Base-by-base conservation (phyloP, 2,888 invertebrate genomes). In the Liposcelis brunnea region DNA sequence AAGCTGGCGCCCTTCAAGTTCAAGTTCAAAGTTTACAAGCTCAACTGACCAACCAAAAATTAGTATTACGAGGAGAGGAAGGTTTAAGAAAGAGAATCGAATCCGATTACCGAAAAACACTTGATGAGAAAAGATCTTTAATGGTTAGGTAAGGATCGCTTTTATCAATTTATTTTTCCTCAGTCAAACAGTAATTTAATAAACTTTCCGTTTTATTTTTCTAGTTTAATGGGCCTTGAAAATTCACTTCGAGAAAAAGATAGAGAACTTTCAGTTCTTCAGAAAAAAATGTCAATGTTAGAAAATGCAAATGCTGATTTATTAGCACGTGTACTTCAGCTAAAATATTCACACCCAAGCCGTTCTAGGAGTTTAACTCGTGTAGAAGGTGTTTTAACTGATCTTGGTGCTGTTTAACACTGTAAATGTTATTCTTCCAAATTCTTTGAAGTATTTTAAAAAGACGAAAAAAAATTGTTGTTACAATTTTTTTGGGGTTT, bases 231-330 rank as follows among this genome's bases (percentile, higher is more conserved):
- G 49, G 55, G 52, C 47, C 52, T 55, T 11, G 58, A 58, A 50
- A 52, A 52, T 35, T 50, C 52, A 14, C 51, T 55, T 40, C 51
- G 57, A 40, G 58, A 58, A 45, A 56, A 56, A 44, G 54, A 55
- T 10, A 48, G 57, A 36, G 58, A 58, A 47, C 42, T 58, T 16
- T 49, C 53, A 14, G 53, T 58, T 31, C 49, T 59, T 31, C 55
- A 55, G 40, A 56, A 56, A 49, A 59, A 59, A 46, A 55, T 58
- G 14, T 50, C 52, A n/a, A 52, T 58, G 47, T 51, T 59, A 36
- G 59, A 59, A 49, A 55, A 54, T 42, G 55, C 58, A 4, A 59
- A 58, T 47, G 54, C 59, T 31, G 58, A 58, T 49, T 52, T 58
- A 14, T 51, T 59, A 15, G 54, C 57, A 34, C 55, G 56, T 46